phyloP scores from a whole-genome alignment of 2,888 invertebrate genomes.

The Antheraea assamensis region DNA sequence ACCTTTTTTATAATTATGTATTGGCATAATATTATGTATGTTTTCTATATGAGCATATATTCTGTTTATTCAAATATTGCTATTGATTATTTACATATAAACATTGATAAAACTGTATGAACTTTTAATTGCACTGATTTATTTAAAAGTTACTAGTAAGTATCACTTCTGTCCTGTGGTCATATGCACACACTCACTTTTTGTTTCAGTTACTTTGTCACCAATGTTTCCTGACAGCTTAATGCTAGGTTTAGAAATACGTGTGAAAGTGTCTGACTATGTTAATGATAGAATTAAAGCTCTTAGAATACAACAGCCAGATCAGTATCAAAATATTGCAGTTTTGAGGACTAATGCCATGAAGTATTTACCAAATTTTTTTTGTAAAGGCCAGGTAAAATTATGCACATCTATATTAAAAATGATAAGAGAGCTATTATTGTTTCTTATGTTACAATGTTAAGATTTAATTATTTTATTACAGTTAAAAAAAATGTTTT shows the following conservation, averaged over 20 bases:
- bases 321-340: conserved; percentile 94
- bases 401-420: not conserved
- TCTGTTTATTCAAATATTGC: too few species aligned
- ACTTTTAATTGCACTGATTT: too few species aligned
- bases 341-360: conserved; percentile 98
- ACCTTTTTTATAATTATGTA: too few species aligned
- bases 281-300: conserved; percentile 97
- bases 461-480: conserved; percentile 43
- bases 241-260: conserved; percentile 97
- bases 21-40: too few species aligned
- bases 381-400: conserved; percentile 94
- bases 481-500: conserved; percentile 97
- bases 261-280: conserved; percentile 99
- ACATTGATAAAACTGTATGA: too few species aligned
- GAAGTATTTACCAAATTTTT: conserved; percentile 99
- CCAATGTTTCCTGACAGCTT: conserved; percentile 94
- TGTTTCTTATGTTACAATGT: not conserved
- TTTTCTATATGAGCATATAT: too few species aligned
- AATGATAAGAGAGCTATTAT: not conserved
- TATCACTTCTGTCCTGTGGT: too few species aligned
- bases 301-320: conserved; percentile 87
- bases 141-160: too few species aligned
- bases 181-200: too few species aligned
- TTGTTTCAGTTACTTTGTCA: conserved; percentile 90
- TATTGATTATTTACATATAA: too few species aligned